A percentile compares a stretch with the other conserved stretches of the same genome.
Evolutionary conservation across 2,797 vertebrate species (phyloP).

Genomic region (Siniperca obscura): DNA sequence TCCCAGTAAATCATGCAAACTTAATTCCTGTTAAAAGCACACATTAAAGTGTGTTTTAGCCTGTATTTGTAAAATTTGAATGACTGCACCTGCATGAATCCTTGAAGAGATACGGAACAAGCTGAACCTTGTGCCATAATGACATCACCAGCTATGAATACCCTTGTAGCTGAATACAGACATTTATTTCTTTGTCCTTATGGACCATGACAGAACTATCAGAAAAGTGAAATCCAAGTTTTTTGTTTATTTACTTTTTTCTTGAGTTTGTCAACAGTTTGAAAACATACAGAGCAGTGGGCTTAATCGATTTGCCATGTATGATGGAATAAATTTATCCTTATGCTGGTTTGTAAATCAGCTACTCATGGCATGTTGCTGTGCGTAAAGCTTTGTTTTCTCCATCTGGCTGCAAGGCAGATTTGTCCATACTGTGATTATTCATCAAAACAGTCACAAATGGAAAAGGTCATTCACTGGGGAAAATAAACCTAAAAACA

Average conservation of each 20-base stretch:
- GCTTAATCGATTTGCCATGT: neutral
- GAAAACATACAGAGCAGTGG: neutral
- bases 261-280: neutral
- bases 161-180: neutral
- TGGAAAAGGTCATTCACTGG: neutral
- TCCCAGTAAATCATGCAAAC: neutral
- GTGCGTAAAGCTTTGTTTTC: conserved; percentile 16
- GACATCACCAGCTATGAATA: neutral
- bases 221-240: neutral
- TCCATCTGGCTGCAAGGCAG: conserved; percentile 12
- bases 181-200: neutral
- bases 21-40: neutral
- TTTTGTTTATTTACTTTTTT: neutral
- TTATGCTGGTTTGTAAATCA: conserved; percentile 4
- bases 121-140: neutral
- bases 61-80: too few relatives aligned
- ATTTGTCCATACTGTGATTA: neutral
- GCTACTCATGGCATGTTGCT: conserved; percentile 10
- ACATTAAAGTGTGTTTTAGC: too few relatives aligned
- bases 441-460: conserved; percentile 17
- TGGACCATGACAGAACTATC: neutral
- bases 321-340: neutral
- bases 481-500: neutral
- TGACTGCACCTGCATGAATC: neutral
- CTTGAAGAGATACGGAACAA: neutral